phyloP scores from a whole-genome alignment of 1,140 invertebrate genomes.

The Trichonephila inaurata region DNA sequence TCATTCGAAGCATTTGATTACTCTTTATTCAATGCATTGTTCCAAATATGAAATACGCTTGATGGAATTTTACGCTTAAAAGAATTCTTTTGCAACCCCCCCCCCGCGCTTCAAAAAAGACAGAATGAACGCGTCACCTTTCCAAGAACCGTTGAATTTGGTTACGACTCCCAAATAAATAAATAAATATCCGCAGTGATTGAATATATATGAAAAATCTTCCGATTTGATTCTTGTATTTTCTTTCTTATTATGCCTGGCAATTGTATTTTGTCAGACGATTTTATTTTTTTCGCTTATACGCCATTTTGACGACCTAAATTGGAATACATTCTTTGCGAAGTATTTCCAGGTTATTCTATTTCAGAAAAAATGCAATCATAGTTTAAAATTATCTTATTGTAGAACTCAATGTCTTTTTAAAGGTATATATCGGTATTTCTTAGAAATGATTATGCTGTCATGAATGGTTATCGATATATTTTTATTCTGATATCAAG shows the following conservation, averaged over 20 bases:
- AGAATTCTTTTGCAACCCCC: background rate
- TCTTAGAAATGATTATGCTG: too few species aligned
- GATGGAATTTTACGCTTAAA: constrained; percentile 5
- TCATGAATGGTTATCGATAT: too few species aligned
- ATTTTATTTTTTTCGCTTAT: background rate
- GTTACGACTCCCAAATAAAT: background rate
- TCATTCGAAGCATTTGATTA: background rate
- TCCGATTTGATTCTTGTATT: background rate
- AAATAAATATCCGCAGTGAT: constrained; percentile 7
- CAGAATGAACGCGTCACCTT: background rate
- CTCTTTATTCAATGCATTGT: constrained; percentile 29
- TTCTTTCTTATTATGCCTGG: background rate
- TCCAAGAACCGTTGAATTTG: background rate
- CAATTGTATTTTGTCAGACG: background rate
- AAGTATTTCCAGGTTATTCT: too few species aligned
- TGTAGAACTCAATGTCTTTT: too few species aligned
- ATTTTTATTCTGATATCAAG: too few species aligned
- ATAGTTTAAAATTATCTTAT: too few species aligned
- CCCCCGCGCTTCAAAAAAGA: background rate
- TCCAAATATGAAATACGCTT: constrained; percentile 11
- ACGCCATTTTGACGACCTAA: background rate
- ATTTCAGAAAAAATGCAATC: too few species aligned
- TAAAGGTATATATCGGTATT: too few species aligned
- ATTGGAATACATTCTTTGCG: background rate
- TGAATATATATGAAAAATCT: constrained; percentile 34